These are phyloP conservation scores for mouse (Mus musculus) DNA, from an alignment of 2,113 vertebrate genomes.

Conservation along the genomic window GRCm39 chr5:40787501-40788000, in stretches of 20 bases:
- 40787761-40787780: conserved; percentile 53
- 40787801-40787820: conserved; percentile 40
- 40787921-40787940: conserved; percentile 20
- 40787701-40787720: conserved; percentile 43
- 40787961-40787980: conserved; percentile 32
- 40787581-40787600: conserved; percentile 44
- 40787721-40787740: not conserved
- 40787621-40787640: not conserved
- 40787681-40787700: conserved; percentile 52
- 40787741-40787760: conserved; percentile 52
- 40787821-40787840: conserved; percentile 28
- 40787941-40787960: conserved; percentile 63
- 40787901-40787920: conserved; percentile 45
- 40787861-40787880: conserved; percentile 67
- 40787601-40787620: not conserved
- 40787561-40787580: conserved; percentile 19
- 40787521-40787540: not conserved
- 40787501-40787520: conserved; percentile 54
- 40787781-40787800: conserved; percentile 42
- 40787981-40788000: not conserved
- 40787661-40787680: conserved; percentile 14
- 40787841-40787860: conserved; percentile 23
- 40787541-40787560: conserved; percentile 50
- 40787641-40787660: conserved; percentile 48
- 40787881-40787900: conserved; percentile 40